Evolutionary conservation across 2,888 invertebrate genomes (phyloP).

Genomic region (Drosophila multiciliata): DNA sequence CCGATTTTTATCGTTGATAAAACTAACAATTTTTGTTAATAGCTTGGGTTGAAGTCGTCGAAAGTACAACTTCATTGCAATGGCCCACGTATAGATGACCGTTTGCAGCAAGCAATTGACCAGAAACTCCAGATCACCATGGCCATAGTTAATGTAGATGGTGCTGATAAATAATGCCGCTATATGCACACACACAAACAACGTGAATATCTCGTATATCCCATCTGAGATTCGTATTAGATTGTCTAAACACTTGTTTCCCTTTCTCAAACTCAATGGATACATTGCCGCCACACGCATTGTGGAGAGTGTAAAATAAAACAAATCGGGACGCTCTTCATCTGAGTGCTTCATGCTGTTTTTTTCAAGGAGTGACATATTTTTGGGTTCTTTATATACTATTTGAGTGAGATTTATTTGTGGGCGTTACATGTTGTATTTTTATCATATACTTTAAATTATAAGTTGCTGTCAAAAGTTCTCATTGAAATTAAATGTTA

Average conservation of each 20-base stretch:
- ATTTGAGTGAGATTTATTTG: no score
- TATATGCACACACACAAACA: constrained; percentile 69
- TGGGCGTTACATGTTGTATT: not conserved
- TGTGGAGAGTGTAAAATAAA: constrained; percentile 62
- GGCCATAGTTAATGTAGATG: constrained; percentile 58
- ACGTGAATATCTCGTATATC: constrained; percentile 64
- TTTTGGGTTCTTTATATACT: constrained; percentile 41
- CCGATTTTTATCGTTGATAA: constrained; percentile 63
- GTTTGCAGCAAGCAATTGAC: constrained; percentile 75
- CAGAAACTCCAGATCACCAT: constrained; percentile 69
- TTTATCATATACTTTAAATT: constrained; percentile 22
- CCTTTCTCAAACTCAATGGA: constrained; percentile 38
- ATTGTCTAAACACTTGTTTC: not conserved
- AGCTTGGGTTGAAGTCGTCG: constrained; percentile 57
- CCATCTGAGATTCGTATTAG: constrained; percentile 15
- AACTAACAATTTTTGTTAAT: constrained; percentile 53
- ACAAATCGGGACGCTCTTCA: constrained; percentile 67
- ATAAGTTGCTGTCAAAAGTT: constrained; percentile 7
- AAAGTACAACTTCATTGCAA: constrained; percentile 75
- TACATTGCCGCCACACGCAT: constrained; percentile 70
- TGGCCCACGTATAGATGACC: constrained; percentile 74
- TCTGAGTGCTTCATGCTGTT: constrained; percentile 18
- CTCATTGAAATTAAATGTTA: constrained; percentile 17
- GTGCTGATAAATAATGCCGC: constrained; percentile 70
- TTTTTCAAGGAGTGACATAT: not conserved